Evolutionary conservation across 2,797 vertebrate genomes (phyloP), one percentile per base, ranked within the genome.

Genomic region (Eulemur albifrons): DNA sequence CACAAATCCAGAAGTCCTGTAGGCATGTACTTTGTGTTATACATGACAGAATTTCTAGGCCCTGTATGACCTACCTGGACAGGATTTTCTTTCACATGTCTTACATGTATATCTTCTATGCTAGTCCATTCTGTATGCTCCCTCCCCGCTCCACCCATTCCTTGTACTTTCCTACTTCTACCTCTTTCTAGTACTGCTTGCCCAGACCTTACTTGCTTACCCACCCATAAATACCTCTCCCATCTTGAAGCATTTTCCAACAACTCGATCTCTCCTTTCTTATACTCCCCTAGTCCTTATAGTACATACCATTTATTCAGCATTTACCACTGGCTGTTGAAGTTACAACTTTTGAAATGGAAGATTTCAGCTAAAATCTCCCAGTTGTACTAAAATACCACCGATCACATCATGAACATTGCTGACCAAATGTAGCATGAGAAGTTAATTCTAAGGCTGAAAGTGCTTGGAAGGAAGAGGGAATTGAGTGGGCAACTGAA

Each of bases 271-370:
- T 92, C 70, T 52, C n/a, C 20, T 90, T 85, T 67, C 35, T 88
- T 72, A 73, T 54, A 72, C 48, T 73, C 40, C 32, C 45, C n/a
- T 27, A 30, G n/a, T 54, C 54, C 18, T 50, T 48, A 61, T 0
- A 79, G 25, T 27, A 63, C 40, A 52, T n/a, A 38, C 14, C 50
- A 94, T 50, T 91, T 93, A 93, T 50, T 76, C 86, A 67, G 35
- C 45, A 93, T 80, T 89, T 87, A 86, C 40, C 38, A 76, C 50
- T 40, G 90, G 67, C 43, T 82, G 38, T 48, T 88, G 30, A 89
- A 88, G 77, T 93, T 94, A 83, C 57, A 88, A 88, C 72, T 94
- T 93, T 52, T 79, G 86, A 94, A 93, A 93, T 72, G 61, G 12
- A 85, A 94, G n/a, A 96, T 86, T 70, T 95, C 57, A 61, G 35